Percentiles rank a stretch among this genome's conserved stretches.
phyloP scores from a whole-genome alignment of 92 coral and sea anemone species.

The Meandrina meandrites region DNA sequence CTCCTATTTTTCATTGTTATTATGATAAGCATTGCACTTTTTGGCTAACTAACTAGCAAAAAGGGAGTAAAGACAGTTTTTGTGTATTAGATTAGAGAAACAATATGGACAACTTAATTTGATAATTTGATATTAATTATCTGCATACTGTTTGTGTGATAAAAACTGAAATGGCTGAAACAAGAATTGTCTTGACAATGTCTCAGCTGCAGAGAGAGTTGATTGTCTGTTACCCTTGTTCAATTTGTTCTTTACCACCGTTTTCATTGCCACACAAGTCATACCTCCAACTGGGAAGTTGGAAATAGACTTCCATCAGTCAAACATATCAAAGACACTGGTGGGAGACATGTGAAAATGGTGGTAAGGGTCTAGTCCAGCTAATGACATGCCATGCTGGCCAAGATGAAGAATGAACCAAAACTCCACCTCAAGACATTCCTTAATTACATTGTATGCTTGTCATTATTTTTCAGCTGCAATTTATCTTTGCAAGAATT shows the following conservation, averaged over 20 bases:
- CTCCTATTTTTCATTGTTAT: too few species aligned
- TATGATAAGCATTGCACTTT: neutral
- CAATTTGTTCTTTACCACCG: neutral
- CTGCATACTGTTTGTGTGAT: neutral
- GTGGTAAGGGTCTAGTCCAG: neutral
- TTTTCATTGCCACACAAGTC: neutral
- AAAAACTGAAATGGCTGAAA: neutral
- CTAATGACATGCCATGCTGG: neutral
- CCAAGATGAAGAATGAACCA: neutral
- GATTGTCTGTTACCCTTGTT: neutral
- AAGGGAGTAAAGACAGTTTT: neutral
- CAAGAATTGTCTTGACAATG: neutral
- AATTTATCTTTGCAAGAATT: slow-evolving; percentile 31
- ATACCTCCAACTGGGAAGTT: neutral
- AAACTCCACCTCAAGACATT: neutral
- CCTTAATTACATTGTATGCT: slow-evolving; percentile 15
- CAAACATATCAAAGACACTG: neutral
- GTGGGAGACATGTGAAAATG: neutral
- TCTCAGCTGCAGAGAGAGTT: neutral
- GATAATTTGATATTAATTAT: neutral
- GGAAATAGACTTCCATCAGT: neutral
- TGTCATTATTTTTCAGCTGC: slow-evolving; percentile 26
- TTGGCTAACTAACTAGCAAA: neutral
- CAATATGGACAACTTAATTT: neutral
- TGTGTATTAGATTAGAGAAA: neutral